Evolutionary conservation across 2,113 vertebrate species (phyloP).

Genomic region (Campylomormyrus tamandua): DNA sequence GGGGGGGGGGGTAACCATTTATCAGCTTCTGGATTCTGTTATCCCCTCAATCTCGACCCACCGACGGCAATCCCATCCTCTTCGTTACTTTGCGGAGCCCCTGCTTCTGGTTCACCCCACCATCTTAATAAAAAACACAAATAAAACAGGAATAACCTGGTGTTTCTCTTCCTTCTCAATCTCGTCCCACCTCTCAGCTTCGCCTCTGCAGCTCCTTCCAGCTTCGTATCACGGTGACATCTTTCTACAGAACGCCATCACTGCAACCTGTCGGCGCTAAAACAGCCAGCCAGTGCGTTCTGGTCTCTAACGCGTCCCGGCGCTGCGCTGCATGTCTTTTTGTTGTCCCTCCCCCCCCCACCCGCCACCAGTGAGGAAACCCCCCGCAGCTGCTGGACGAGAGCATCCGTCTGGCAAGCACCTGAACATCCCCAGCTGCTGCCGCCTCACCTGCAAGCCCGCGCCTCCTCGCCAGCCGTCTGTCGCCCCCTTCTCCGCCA

Average conservation of each 20-base stretch:
- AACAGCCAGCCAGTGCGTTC: neutral
- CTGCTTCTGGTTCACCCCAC: neutral
- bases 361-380: neutral
- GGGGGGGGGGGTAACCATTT: neutral
- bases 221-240: neutral
- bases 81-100: neutral
- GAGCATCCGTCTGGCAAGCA: constrained; percentile 59
- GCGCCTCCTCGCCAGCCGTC: constrained; percentile 51
- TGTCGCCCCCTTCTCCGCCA: constrained; percentile 20
- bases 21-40: neutral
- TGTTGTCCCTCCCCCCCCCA: neutral
- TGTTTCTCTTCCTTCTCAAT: neutral
- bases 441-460: constrained; percentile 47
- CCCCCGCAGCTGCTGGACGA: constrained; percentile 51
- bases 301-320: neutral
- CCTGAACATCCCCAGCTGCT: constrained; percentile 64
- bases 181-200: neutral
- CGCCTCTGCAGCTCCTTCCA: neutral
- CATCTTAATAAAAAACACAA: neutral
- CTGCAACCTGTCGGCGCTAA: neutral
- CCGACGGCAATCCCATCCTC: neutral
- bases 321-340: neutral
- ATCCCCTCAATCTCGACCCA: neutral
- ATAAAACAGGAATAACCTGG: neutral
- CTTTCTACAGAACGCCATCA: neutral